Evolutionary conservation across 2,797 vertebrate species (phyloP).

Genomic region (Tarsius wallacei): DNA sequence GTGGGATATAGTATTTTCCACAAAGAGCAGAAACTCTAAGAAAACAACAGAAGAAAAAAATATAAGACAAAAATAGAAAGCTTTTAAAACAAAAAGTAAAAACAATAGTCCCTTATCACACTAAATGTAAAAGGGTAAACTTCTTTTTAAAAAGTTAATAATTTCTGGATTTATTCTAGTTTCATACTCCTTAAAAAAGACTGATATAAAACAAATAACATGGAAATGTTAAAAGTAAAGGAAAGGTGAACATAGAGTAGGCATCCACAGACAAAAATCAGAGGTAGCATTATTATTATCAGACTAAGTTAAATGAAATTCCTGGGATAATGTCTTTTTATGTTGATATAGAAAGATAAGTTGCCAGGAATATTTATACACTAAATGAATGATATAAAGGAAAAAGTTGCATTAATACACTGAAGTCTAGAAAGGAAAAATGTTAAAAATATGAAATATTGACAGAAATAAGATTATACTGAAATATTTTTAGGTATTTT

Average conservation of each 20-base stretch:
- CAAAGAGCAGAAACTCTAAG: neutral
- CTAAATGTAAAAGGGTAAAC: slow-evolving; percentile 50
- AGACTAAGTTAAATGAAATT: neutral
- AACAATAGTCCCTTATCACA: neutral
- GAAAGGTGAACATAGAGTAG: neutral
- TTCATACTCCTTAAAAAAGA: neutral
- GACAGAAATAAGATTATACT: neutral
- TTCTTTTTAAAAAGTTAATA: neutral
- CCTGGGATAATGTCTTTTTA: neutral
- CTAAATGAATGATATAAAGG: neutral
- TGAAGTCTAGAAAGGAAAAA: neutral
- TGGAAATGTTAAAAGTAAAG: neutral
- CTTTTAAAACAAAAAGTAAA: neutral
- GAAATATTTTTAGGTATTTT: neutral
- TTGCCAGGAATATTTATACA: neutral
- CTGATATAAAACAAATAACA: neutral
- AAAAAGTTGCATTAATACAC: neutral
- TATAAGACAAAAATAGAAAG: neutral
- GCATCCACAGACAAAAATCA: neutral
- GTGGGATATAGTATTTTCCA: neutral
- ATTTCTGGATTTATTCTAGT: neutral
- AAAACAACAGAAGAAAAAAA: neutral
- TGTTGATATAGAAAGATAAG: neutral
- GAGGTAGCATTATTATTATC: neutral
- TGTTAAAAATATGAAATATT: neutral